Base-by-base conservation (phyloP, 2,113 vertebrate species). In the Anhinga anhinga region DNA sequence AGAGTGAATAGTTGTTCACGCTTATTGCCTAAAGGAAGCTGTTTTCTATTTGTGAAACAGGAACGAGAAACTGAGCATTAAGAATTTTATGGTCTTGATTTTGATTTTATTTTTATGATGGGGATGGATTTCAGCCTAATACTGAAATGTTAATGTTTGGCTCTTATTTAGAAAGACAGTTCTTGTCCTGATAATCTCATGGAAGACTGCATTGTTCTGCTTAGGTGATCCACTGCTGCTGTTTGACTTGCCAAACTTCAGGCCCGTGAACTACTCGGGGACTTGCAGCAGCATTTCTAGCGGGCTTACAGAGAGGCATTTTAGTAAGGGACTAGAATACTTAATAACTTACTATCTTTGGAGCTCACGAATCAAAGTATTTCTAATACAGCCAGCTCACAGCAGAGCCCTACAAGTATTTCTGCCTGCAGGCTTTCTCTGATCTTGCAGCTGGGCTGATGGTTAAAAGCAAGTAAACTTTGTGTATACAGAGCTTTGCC, bases 381-480 rank as follows among this genome's bases (percentile, higher is more conserved):
- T 77, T 59, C 58, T 45, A 22, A 26, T 15, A 5, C 26, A 38
- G 78, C 10, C 62, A 30, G 52, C 38, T 58, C 50, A 7, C 34
- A 40, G 45, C 52, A 32, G 66, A 20, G n/a, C 32, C 0, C 0
- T 8, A 3, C 5, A 6, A 17, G 45, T 49, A 7, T 61, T 78
- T 29, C 59, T 49, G 66, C 73, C n/a, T 38, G n/a, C 0, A 0
- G 21, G 4, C 20, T 13, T 10, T 17, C 36, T 76, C 63, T n/a
- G 70, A 9, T n/a, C 62, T 45, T 76, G 56, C 38, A 63, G 76
- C 63, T 63, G 49, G 36, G 56, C 70, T 32, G 18, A 7, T n/a
- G 58, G 40, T 23, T 78, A 44, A 49, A 69, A 44, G 55, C 34
- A 23, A 32, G 42, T 30, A 14, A 36, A 4, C 30, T 15, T n/a